phyloP scores from a whole-genome alignment of 2,888 invertebrate genomes.

The Ecdyonurus torrentis region DNA sequence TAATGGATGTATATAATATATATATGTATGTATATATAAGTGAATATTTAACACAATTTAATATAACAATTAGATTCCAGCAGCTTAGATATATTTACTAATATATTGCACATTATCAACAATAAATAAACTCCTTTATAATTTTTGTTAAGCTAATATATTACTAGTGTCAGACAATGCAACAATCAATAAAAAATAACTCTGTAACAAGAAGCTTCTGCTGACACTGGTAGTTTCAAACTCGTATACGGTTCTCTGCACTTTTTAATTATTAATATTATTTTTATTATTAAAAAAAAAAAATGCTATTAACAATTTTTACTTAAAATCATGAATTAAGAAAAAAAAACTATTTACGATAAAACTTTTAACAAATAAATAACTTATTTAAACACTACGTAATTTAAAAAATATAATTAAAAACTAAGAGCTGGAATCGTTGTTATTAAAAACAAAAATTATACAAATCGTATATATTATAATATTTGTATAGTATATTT shows the following conservation, averaged over 20 bases:
- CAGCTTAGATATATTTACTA: no score
- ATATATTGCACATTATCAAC: no score
- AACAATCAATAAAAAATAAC: neutral
- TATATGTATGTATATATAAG: no score
- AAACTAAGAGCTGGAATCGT: neutral
- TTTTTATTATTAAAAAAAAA: neutral
- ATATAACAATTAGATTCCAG: no score
- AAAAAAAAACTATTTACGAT: neutral
- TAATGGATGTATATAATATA: no score
- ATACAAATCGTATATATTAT: neutral
- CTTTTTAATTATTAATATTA: neutral
- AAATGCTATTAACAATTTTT: neutral
- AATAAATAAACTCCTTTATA: no score
- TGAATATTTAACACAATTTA: no score
- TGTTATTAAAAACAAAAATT: neutral
- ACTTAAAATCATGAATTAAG: neutral
- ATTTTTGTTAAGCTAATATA: no score
- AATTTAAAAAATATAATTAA: neutral
- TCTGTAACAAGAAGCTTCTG: neutral
- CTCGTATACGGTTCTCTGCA: neutral
- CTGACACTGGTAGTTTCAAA: neutral
- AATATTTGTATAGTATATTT: neutral
- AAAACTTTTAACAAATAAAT: no score
- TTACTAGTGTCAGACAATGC: no score
- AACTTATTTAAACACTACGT: no score